A percentile compares a stretch with the other conserved stretches of the same genome.
Conservation (phyloP, 2,797 vertebrate genomes). For the Benthosema pterotum region DNA sequence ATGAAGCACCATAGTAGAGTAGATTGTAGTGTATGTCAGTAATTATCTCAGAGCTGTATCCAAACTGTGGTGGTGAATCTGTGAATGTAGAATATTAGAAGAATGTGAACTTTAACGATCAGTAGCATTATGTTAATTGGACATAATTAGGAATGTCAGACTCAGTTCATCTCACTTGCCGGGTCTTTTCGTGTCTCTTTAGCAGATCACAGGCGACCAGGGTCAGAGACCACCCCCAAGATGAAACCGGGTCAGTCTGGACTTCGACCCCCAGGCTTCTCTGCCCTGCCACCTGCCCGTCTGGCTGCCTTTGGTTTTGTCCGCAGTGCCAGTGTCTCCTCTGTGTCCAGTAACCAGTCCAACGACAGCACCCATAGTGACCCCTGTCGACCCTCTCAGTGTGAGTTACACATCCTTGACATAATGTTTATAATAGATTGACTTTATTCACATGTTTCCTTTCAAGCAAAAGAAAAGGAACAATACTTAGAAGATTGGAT, state of each 20-base stretch:
- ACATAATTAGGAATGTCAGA: not conserved
- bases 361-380: constrained; percentile 84
- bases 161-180: not conserved
- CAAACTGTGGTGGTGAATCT: not conserved
- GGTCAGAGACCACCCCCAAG: constrained; percentile 78
- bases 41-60: not conserved
- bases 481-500: not conserved
- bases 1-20: constrained; percentile 24
- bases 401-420: constrained; percentile 78
- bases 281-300: constrained; percentile 85
- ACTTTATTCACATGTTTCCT: not conserved
- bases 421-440: too few species aligned
- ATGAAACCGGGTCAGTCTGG: constrained; percentile 88
- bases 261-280: constrained; percentile 92
- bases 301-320: constrained; percentile 87
- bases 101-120: not conserved
- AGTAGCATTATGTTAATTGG: not conserved
- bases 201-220: constrained; percentile 85
- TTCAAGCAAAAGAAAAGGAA: not conserved
- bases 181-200: constrained; percentile 11
- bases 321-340: constrained; percentile 89
- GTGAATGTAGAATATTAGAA: not conserved
- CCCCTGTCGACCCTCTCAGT: constrained; percentile 73
- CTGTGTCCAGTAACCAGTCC: constrained; percentile 90
- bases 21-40: constrained; percentile 3